Conservation (phyloP, 1,140 invertebrate species). For the Chironomus tepperi region DNA sequence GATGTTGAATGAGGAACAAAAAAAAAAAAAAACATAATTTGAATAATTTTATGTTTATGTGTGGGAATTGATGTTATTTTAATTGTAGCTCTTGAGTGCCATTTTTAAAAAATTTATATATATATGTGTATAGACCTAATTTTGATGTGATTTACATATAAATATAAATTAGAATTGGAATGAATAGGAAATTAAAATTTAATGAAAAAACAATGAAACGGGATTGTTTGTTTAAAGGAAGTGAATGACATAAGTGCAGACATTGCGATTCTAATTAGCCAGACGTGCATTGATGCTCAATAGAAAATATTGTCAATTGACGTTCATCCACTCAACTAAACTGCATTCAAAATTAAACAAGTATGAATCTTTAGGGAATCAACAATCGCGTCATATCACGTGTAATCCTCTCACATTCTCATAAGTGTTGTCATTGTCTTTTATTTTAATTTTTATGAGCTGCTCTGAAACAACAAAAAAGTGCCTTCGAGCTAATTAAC, state of each 20-base stretch:
- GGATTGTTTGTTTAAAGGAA: no score
- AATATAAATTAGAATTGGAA: neutral
- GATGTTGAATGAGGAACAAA: neutral
- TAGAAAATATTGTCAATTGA: no score
- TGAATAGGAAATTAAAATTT: no score
- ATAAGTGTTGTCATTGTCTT: neutral
- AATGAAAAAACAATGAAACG: no score
- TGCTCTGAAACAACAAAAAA: neutral
- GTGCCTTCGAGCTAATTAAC: neutral
- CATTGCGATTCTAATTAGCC: no score
- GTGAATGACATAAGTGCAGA: no score
- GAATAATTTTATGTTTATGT: conserved; percentile 17
- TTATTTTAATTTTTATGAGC: neutral
- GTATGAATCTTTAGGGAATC: no score
- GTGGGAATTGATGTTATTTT: conserved; percentile 22
- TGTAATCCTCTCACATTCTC: neutral
- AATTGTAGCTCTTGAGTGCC: conserved; percentile 16
- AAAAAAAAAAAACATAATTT: neutral
- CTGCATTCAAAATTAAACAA: no score
- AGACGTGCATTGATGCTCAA: no score
- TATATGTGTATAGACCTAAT: neutral
- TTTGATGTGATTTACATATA: conserved; percentile 14
- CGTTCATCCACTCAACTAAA: no score
- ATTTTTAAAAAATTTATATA: neutral
- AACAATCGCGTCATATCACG: no score